Conservation (phyloP, 2,888 invertebrate genomes). For the Drosophila pseudotakahashii region DNA sequence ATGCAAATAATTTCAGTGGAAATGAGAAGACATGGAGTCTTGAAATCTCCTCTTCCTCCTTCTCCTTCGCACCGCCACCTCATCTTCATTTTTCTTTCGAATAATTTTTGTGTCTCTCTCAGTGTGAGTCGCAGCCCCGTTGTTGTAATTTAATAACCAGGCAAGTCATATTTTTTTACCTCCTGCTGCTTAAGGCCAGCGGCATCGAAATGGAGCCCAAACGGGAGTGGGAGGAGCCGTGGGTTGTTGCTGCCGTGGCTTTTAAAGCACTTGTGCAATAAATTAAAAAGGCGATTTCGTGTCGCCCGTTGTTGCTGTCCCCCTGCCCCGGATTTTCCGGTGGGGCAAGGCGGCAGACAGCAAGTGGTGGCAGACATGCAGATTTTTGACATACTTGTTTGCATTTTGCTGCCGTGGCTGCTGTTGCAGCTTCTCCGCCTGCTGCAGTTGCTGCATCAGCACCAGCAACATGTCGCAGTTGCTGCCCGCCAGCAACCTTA, state of each 20-base stretch:
- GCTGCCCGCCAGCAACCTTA: slow-evolving; percentile 40
- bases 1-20: slow-evolving; percentile 79
- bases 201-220: slow-evolving; percentile 43
- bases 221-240: slow-evolving; percentile 40
- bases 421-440: slow-evolving; percentile 49
- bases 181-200: slow-evolving; percentile 74
- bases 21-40: slow-evolving; percentile 72
- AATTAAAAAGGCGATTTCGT: slow-evolving; percentile 79
- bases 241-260: slow-evolving; percentile 58
- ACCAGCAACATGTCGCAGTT: slow-evolving; percentile 57
- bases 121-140: slow-evolving; percentile 66
- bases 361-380: slow-evolving; percentile 80
- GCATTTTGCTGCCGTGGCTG: slow-evolving; percentile 77
- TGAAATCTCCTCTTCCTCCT: slow-evolving; percentile 14
- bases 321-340: slow-evolving; percentile 8
- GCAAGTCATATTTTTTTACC: slow-evolving; percentile 74
- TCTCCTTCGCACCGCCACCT: not conserved
- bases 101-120: slow-evolving; percentile 77
- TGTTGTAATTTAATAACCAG: slow-evolving; percentile 76
- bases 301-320: slow-evolving; percentile 58
- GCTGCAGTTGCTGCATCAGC: slow-evolving; percentile 49
- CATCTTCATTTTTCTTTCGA: slow-evolving; percentile 38
- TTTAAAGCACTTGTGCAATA: slow-evolving; percentile 80
- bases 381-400: slow-evolving; percentile 80
- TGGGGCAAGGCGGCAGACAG: slow-evolving; percentile 41